Evolutionary conservation across 2,797 vertebrate species (phyloP), one percentile per base, ranked within the genome.

Genomic region (Tolypeutes matacus): DNA sequence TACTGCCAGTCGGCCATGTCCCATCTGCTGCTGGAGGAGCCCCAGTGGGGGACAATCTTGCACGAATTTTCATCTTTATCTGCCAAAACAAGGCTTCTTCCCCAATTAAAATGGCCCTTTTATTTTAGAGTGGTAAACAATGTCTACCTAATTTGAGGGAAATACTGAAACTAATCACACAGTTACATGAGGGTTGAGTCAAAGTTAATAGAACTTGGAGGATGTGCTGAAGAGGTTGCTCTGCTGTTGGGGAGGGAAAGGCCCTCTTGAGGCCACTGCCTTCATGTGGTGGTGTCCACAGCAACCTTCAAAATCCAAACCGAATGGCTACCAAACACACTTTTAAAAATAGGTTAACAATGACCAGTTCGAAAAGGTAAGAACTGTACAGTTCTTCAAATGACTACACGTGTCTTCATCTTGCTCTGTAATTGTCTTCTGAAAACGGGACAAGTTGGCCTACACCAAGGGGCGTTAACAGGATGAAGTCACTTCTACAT

Each of bases 31-130:
- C 23, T 69, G 5, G 23, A 91, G 83, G 53, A 67, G 75, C 36
- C 36, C 9, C 17, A 53, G 78, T 46, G 46, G 77, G 58, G 75
- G 86, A 64, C 70, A 85, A 34, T 78, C 27, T 76, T 78, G 62
- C 73, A 83, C 76, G 85, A 65, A 86, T 56, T 77, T 73, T 96
- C 97, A 78, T 72, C 80, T 90, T 94, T 82, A 94, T 56, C 90
- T 96, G 88, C 89, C 95, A 77, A 90, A 89, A 95, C 78, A 94
- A 84, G 67, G 42, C 75, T 95, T 94, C 91, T 86, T 91, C 69
- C 83, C 77, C 91, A 95, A 86, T 78, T 90, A 95, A 95, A 96
- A 86, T 3, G 23, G 46, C n/a, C 69, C 75, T 78, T 88, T 95
- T 15, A 91, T 56, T 93, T 96, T 42, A 77, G 17, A 95, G 64